Conservation (phyloP, 2,888 invertebrate species). For the Sinodicranocentrus sp. region DNA sequence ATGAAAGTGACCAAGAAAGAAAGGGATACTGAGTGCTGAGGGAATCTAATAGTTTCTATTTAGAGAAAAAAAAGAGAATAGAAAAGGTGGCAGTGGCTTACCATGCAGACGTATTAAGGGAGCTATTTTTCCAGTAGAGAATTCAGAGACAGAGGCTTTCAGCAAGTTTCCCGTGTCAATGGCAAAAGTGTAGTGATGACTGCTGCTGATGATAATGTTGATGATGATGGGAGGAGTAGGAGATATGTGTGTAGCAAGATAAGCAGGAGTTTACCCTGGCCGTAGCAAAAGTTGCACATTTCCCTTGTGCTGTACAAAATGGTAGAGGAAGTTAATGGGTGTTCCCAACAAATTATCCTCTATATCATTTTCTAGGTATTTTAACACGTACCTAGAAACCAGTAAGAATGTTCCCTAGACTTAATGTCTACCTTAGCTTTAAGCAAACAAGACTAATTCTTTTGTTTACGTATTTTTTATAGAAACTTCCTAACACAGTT, state of each 20-base stretch:
- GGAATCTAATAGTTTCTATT: not conserved
- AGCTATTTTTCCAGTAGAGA: conserved; percentile 44
- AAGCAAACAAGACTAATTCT: too few relatives aligned
- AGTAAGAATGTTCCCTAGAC: too few relatives aligned
- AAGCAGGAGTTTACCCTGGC: conserved; percentile 45
- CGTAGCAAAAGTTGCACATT: conserved; percentile 58
- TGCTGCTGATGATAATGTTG: conserved; percentile 29
- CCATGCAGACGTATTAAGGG: conserved; percentile 66
- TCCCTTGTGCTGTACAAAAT: conserved; percentile 39
- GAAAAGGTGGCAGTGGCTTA: conserved; percentile 44
- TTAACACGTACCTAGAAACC: too few relatives aligned
- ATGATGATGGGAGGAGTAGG: conserved; percentile 33
- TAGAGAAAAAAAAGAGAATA: conserved; percentile 5
- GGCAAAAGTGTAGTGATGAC: not conserved
- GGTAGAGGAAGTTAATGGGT: too few relatives aligned
- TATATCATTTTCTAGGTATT: too few relatives aligned
- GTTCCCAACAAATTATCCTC: too few relatives aligned
- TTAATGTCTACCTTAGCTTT: too few relatives aligned
- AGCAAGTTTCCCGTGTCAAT: conserved; percentile 21
- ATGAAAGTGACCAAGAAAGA: conserved; percentile 18
- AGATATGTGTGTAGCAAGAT: conserved; percentile 52
- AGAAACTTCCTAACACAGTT: too few relatives aligned
- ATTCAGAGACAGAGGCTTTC: conserved; percentile 23
- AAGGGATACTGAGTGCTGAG: not conserved
- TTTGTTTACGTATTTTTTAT: too few relatives aligned